Conservation (phyloP, 2,888 invertebrate genomes). For the Spodoptera exigua region DNA sequence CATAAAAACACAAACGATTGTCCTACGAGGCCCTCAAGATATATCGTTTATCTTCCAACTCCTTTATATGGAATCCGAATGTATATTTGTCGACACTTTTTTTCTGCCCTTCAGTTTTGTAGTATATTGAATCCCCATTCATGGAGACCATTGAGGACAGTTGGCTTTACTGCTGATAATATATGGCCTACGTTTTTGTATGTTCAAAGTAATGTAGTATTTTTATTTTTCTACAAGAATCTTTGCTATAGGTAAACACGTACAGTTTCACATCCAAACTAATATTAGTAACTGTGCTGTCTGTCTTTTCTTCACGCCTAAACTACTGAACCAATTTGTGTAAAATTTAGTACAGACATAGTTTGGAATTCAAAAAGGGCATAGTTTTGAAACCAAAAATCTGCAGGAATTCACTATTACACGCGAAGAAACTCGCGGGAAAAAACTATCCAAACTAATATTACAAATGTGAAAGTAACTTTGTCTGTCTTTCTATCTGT, state of each 20-base stretch:
- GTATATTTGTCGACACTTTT: constrained; percentile 29
- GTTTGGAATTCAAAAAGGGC: too few species aligned
- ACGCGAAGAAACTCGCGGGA: too few species aligned
- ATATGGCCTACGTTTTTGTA: neutral
- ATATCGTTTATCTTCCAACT: constrained; percentile 38
- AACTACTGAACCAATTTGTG: too few species aligned
- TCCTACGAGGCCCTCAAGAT: constrained; percentile 16
- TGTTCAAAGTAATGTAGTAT: neutral
- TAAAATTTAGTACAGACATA: too few species aligned
- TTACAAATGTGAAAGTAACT: too few species aligned
- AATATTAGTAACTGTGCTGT: too few species aligned
- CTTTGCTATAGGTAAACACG: neutral
- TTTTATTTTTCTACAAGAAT: too few species aligned
- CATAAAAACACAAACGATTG: constrained; percentile 22
- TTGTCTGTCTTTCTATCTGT: too few species aligned
- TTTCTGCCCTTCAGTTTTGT: constrained; percentile 13
- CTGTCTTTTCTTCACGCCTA: too few species aligned
- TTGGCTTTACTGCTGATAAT: constrained; percentile 26
- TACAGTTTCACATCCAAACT: neutral
- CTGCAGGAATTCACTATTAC: too few species aligned
- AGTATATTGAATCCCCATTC: constrained; percentile 35
- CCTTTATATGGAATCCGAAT: constrained; percentile 25
- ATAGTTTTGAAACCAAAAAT: too few species aligned
- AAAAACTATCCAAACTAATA: too few species aligned
- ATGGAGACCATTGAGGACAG: constrained; percentile 16